Evolutionary conservation across 2,797 vertebrate species (phyloP), one percentile per base, ranked within the genome.

Genomic region (Capromys pilorides): DNA sequence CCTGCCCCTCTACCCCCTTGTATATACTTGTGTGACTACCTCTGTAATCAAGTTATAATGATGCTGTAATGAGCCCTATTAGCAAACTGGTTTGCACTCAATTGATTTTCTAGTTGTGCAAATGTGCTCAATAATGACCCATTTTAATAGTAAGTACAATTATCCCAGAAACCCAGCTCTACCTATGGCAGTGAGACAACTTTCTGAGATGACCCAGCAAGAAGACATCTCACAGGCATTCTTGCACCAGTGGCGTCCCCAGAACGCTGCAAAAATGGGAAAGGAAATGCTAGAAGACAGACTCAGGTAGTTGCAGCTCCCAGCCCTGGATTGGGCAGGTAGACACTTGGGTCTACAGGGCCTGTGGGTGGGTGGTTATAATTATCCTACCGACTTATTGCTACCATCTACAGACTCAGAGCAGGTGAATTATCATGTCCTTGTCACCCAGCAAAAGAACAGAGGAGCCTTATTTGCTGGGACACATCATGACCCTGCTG

Each of bases 51-150:
- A 95, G 87, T 64, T 66, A 82, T 73, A 95, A 69, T n/a, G 36
- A 96, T 80, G 77, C 26, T 83, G 36, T 93, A 84, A 84, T 6
- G 31, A 92, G 49, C n/a, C 51, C 78, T 86, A 75, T 90, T 95
- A 93, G 79, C 87, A 95, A 93, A 85, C 85, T 57, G 26, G 57
- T 94, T 93, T 94, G 89, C n/a, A 92, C 77, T 66, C 87, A 85
- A 12, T 88, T 95, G 87, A 94, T 94, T 95, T 95, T 86, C 90
- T 85, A 64, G 81, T 96, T 93, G 78, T 80, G 33, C 59, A 57
- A 90, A 94, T 77, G 81, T 88, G 57, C 45, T 59, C 78, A 9
- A 45, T 61, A 93, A 84, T 87, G 88, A 91, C 64, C 80, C 71
- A 7, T 61, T 90, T 80, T 88, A 89, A 94, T 33, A 94, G 61